These are phyloP conservation scores for Pseudeuparius sepicola DNA, from an alignment of 2,888 invertebrate genomes.

Conservation along the genomic window DNA sequence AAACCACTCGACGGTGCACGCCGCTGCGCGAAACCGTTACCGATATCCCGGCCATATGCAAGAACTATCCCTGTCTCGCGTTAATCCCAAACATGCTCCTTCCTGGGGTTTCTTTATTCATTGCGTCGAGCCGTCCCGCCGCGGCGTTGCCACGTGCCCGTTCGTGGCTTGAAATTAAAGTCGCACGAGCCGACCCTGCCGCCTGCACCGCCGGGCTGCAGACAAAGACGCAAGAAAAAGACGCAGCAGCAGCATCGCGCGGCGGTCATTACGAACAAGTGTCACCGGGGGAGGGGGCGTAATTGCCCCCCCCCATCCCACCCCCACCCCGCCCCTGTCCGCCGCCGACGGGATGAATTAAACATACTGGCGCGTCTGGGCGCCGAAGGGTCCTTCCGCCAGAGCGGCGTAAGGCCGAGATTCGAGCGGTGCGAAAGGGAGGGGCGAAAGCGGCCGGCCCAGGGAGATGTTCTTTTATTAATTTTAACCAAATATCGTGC, in stretches of 20 bases:
- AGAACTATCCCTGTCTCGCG: conserved; percentile 1
- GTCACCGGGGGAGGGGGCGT: conserved; percentile 46
- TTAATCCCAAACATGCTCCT: too few relatives aligned
- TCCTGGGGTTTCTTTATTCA: too few relatives aligned
- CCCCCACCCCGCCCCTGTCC: conserved; percentile 31
- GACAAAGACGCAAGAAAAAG: conserved; percentile 15
- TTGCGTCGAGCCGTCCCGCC: too few relatives aligned
- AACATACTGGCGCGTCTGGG: conserved; percentile 34
- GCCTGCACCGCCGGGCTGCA: not conserved
- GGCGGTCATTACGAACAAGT: conserved; percentile 52
- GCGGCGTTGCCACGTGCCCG: too few relatives aligned
- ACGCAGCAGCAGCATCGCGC: conserved; percentile 28
- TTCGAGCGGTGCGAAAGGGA: conserved; percentile 1
- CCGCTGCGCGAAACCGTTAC: too few relatives aligned
- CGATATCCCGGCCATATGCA: too few relatives aligned
- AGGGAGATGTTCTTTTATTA: conserved; percentile 30
- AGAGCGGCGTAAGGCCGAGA: conserved; percentile 1
- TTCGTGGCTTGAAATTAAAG: conserved; percentile 1
- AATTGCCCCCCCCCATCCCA: conserved; percentile 40
- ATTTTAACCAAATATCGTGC: conserved; percentile 33
- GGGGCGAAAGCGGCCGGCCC: conserved; percentile 3
- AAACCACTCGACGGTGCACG: too few relatives aligned
- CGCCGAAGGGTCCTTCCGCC: conserved; percentile 13
- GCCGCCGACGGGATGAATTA: conserved; percentile 32
- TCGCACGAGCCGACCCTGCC: conserved; percentile 7